Evolutionary conservation across 2,113 vertebrate genomes (phyloP).

Genomic region (Tor tambroides): DNA sequence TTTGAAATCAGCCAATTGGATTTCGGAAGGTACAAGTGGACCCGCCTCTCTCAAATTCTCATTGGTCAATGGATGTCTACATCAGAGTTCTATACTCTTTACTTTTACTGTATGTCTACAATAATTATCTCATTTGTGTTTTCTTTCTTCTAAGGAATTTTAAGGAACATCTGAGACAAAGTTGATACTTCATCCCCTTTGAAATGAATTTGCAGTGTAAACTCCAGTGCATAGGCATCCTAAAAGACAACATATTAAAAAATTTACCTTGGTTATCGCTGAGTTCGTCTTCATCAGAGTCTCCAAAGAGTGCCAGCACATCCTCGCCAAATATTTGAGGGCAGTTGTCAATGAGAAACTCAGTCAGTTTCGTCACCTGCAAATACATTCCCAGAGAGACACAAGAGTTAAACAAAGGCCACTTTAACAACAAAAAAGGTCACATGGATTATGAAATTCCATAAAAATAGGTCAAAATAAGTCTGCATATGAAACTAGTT

Average conservation of each 20-base stretch:
- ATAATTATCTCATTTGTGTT: no score
- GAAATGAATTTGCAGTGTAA: not conserved
- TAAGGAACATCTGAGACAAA: not conserved
- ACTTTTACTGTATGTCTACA: no score
- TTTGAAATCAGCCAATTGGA: not conserved
- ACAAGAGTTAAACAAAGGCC: not conserved
- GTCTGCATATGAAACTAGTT: not conserved
- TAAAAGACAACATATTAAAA: not conserved
- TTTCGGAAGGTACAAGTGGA: not conserved
- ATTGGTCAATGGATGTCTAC: not conserved
- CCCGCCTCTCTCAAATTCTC: not conserved
- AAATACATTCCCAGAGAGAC: not conserved
- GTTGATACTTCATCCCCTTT: not conserved
- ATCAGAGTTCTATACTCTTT: no score
- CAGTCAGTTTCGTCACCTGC: slow-evolving; percentile 80
- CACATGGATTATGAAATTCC: not conserved
- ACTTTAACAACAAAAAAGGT: not conserved
- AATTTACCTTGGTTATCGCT: slow-evolving; percentile 78
- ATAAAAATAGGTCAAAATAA: not conserved
- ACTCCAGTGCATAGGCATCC: not conserved
- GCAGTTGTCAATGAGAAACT: slow-evolving; percentile 85
- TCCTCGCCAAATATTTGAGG: slow-evolving; percentile 80
- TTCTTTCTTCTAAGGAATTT: no score
- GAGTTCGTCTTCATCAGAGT: slow-evolving; percentile 72
- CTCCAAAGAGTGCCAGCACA: slow-evolving; percentile 58